Evolutionary conservation across 2,113 vertebrate genomes (phyloP), one percentile per base, ranked within the genome.

Genomic region (Eublepharis macularius): DNA sequence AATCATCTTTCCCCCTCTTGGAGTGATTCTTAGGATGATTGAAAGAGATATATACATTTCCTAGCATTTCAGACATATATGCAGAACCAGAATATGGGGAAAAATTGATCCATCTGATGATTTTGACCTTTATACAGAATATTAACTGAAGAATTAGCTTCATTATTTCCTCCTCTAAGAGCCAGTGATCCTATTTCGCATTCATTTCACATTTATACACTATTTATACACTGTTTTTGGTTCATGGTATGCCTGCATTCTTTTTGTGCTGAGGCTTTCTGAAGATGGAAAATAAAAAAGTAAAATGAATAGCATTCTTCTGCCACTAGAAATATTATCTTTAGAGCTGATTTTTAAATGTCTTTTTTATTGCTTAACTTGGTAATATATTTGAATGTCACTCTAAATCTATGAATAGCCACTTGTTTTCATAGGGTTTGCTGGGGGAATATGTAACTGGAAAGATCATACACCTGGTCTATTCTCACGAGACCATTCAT

Each of bases 261-360:
- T 84, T 66, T 43, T 49, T 85, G 78, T 86, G 36, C 77, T 43
- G 17, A 60, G 84, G 84, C 75, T 80, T 0, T 0, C 66, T 88
- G 80, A 75, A 76, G 51, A 89, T 86, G 79, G 80, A 89, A 84
- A 83, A 82, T 34, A 36, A 68, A 80, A 70, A 74, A 63, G 43
- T 49, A 70, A 49, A 78, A 74, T 57, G 21, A 80, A 75, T 83
- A 63, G 82, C 34, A 43, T 84, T 66, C 11, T 16, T 6, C n/a
- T 57, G 90, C 91, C 91, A 92, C 85, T 87, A 86, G 80, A 91
- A 91, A 90, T 84, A 84, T 88, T 93, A 90, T 87, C 84, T 89
- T 90, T n/a, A 24, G 87, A 74, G 54, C 79, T 89, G 85, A 84
- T 91, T 82, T 70, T 32, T 70, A 74, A 92, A 83, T 89, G 86